Base-by-base conservation (phyloP, 2,888 invertebrate genomes). In the Diploptera punctata region DNA sequence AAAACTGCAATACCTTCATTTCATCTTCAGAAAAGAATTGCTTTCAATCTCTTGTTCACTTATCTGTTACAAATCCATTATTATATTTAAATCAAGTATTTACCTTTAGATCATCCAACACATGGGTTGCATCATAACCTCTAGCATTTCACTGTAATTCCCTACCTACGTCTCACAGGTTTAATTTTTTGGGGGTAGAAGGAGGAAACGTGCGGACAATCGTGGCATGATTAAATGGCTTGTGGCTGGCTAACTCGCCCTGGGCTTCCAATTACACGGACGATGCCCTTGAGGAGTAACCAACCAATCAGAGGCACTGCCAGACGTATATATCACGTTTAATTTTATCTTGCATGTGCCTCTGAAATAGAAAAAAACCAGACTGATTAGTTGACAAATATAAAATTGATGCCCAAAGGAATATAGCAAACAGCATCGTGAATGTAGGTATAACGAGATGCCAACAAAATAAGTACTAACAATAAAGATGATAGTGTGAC, bases 241-340 rank as follows among this genome's bases (percentile, higher is more conserved):
- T 70, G 69, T 69, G 70, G 69, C 70, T 67, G 62, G 62, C 70
- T 70, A 61, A 61, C 47, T 73, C 70, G 43, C 71, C 69, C 72
- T 67, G 73, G 73, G 73, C 73, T 73, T 73, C 73, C 73, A 54
- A 72, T 68, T 52, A 24, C 31, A 29, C 68, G 31, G 54, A 49
- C 70, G 73, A 62, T 69, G 73, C 74, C 74, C 69, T 71, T 68
- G 69, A 74, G 74, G 74, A 74, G 73, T 57, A 69, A 73, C 73
- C 73, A 72, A 74, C 72, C 74, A 69, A 74, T 74, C 72, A 74
- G 74, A 74, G 74, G 74, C 74, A 74, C 74, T 72, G 74, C 74
- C 74, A 72, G 65, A 72, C 68, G 54, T 72, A 71, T 68, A 52
- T 29, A 65, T 62, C 67, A 70, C 61, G 31, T 60, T 49, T 73